Percentiles rank a stretch among this genome's conserved stretches.
phyloP scores from a whole-genome alignment of 2,888 invertebrate genomes.

The Cephus rjabovi region DNA sequence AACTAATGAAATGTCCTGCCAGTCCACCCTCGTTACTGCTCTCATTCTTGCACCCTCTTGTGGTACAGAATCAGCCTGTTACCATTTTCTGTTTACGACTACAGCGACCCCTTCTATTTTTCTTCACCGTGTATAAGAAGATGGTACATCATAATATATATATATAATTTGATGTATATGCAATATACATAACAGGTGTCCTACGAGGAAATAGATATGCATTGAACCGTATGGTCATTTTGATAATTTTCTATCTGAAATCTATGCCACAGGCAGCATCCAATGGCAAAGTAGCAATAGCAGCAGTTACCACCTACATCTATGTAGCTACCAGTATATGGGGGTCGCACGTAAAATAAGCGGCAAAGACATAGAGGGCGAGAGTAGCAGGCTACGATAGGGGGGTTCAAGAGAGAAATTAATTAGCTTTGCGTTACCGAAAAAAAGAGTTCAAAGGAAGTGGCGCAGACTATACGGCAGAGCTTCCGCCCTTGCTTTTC shows the following conservation, averaged over 20 bases:
- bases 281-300: not conserved
- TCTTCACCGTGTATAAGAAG: not conserved
- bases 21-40: constrained; percentile 20
- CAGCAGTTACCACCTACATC: not conserved
- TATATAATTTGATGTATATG: not conserved
- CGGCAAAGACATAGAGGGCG: constrained; percentile 26
- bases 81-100: not conserved
- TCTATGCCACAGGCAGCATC: not conserved
- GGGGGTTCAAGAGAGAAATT: constrained; percentile 45
- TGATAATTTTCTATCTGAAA: not conserved
- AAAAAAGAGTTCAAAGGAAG: constrained; percentile 60
- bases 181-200: not conserved
- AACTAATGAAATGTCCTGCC: constrained; percentile 12
- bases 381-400: constrained; percentile 18
- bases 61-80: not conserved
- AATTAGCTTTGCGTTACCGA: constrained; percentile 54
- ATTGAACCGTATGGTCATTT: not conserved
- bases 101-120: not conserved
- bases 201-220: not conserved
- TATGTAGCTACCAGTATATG: not conserved
- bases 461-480: constrained; percentile 39
- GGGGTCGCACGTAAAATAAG: constrained; percentile 29
- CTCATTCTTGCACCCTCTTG: constrained; percentile 28
- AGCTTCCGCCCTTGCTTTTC: constrained; percentile 24
- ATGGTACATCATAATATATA: too few relatives aligned